Evolutionary conservation across 2,797 vertebrate species (phyloP).

Genomic region (Chrosomus eos): DNA sequence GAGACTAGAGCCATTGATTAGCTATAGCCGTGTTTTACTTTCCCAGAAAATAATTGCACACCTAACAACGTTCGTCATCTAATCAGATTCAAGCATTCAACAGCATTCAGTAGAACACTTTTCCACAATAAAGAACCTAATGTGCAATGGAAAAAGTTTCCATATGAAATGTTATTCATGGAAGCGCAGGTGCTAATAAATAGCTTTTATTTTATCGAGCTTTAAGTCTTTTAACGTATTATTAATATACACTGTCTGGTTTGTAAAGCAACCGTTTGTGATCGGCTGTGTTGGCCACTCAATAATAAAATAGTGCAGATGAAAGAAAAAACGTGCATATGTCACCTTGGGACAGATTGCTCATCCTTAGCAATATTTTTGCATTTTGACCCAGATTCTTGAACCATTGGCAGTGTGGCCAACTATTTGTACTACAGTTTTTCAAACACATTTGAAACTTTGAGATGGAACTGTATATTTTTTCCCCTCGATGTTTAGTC

Average conservation of each 20-base stretch:
- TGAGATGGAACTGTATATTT: slow-evolving; percentile 54
- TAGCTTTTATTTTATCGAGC: background rate
- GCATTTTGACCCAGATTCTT: background rate
- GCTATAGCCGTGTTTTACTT: background rate
- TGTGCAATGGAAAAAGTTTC: background rate
- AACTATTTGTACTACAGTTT: slow-evolving; percentile 9
- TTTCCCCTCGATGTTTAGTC: slow-evolving; percentile 53
- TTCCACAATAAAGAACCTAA: background rate
- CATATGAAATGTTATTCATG: background rate
- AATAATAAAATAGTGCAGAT: background rate
- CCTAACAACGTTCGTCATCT: background rate
- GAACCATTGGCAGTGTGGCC: background rate
- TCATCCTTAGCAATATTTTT: background rate
- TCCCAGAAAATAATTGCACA: background rate
- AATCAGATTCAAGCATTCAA: background rate
- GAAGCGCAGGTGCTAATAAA: background rate
- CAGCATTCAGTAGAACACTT: too few species aligned
- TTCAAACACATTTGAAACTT: slow-evolving; percentile 28
- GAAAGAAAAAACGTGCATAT: background rate
- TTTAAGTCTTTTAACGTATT: background rate
- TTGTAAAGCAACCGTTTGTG: background rate
- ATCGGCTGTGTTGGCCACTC: background rate
- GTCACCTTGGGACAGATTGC: background rate
- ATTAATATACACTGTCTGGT: background rate
- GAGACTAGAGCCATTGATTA: background rate